These are phyloP conservation scores for Antheraea pernyi DNA, from an alignment of 1,140 invertebrate genomes.

Conservation along the genomic window DNA sequence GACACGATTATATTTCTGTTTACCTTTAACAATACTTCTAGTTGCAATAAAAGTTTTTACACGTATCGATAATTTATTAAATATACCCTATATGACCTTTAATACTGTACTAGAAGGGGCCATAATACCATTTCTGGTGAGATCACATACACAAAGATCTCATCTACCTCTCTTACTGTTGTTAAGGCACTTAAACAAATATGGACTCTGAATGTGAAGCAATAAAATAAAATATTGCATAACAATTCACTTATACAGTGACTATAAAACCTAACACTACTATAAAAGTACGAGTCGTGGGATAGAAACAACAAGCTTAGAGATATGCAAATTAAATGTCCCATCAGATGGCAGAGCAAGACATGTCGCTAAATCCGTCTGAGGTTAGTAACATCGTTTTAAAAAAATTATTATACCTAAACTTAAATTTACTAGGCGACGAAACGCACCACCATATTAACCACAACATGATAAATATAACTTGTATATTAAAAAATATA, in stretches of 20 bases:
- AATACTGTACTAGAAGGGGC: conserved; percentile 1
- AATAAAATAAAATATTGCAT: background rate
- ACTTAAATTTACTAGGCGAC: background rate
- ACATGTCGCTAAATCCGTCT: background rate
- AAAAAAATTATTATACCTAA: background rate
- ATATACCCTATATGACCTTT: conserved; percentile 4
- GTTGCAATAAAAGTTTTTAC: background rate
- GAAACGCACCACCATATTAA: no score
- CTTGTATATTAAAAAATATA: no score
- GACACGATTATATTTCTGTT: background rate
- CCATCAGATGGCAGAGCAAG: background rate
- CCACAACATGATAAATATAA: no score
- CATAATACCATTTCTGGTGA: conserved; percentile 7
- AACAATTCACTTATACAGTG: background rate
- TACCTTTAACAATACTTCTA: background rate
- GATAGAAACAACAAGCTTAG: conserved; percentile 19
- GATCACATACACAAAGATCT: conserved; percentile 2
- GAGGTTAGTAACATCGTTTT: background rate
- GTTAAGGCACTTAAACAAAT: background rate
- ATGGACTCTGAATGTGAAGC: background rate
- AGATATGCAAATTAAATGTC: conserved; percentile 27
- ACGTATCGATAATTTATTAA: background rate
- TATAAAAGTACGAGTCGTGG: conserved; percentile 11
- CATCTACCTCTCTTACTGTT: background rate
- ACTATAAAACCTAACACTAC: conserved; percentile 1